Evolutionary conservation across 2,113 vertebrate genomes (phyloP).

Genomic region (Apus apus): DNA sequence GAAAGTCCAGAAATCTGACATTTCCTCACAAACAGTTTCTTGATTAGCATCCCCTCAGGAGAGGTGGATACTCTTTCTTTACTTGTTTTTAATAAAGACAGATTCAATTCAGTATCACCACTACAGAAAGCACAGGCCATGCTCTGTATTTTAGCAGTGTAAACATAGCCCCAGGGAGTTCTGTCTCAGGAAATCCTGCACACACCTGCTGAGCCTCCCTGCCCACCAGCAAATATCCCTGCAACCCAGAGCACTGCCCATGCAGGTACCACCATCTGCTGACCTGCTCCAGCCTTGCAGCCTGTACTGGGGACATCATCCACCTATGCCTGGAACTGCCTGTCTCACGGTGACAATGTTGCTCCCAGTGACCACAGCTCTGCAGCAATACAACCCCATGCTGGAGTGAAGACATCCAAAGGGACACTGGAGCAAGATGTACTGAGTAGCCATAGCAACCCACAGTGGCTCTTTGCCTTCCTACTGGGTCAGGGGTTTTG

Average conservation of each 20-base stretch:
- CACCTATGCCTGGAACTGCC: too few relatives aligned
- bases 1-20: not conserved
- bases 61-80: not conserved
- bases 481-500: not conserved
- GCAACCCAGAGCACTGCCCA: rapidly evolving
- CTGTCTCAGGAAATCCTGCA: rapidly evolving
- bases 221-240: too few relatives aligned
- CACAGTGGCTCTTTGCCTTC: not conserved
- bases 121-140: not conserved
- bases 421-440: not conserved
- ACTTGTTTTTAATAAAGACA: not conserved
- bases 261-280: not conserved
- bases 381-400: too few relatives aligned
- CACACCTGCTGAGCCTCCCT: rapidly evolving
- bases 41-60: not conserved
- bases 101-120: not conserved
- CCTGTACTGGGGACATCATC: not conserved
- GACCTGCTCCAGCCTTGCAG: not conserved
- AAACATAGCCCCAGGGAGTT: not conserved
- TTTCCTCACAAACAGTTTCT: not conserved
- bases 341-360: rapidly evolving
- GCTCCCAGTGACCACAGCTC: not conserved
- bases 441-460: constrained; percentile 40
- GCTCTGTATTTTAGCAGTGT: not conserved
- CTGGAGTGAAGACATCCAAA: not conserved